Evolutionary conservation across 30 jellyfish, hydroid and myxozoan species (phyloP).

Genomic region (Calvadosia cruxmelitensis): DNA sequence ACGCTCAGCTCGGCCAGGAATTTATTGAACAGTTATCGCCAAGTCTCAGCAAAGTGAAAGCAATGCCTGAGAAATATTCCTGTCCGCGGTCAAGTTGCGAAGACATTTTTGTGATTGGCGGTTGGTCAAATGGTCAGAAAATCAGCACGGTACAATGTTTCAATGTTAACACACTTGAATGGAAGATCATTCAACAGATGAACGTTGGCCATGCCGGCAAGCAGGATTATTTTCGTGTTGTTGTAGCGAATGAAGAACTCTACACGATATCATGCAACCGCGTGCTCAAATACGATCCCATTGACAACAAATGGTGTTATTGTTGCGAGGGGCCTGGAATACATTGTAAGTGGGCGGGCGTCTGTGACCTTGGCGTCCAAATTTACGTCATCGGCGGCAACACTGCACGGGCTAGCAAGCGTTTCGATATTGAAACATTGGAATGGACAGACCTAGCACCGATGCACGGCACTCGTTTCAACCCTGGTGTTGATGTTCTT

Average conservation of each 20-base stretch:
- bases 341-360: slow-evolving; percentile 95
- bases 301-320: slow-evolving; percentile 63
- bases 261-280: slow-evolving; percentile 58
- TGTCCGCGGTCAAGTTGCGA: slow-evolving; percentile 69
- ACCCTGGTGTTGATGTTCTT: slow-evolving; percentile 93
- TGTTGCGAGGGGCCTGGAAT: slow-evolving; percentile 91
- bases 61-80: slow-evolving; percentile 22
- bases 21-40: slow-evolving; percentile 11
- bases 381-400: slow-evolving; percentile 86
- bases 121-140: slow-evolving; percentile 98
- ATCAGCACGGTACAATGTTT: slow-evolving; percentile 90
- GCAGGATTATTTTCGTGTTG: slow-evolving; percentile 84
- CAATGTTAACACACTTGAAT: slow-evolving; percentile 69
- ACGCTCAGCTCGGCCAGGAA: slow-evolving; percentile 41
- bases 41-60: not conserved
- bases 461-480: slow-evolving; percentile 57
- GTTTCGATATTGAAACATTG: slow-evolving; percentile 43
- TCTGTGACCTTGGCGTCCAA: slow-evolving; percentile 57
- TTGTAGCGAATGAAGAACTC: slow-evolving; percentile 72
- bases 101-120: slow-evolving; percentile 89
- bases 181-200: slow-evolving; percentile 80
- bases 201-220: slow-evolving; percentile 57
- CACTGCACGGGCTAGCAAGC: slow-evolving; percentile 53
- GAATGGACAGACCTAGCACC: slow-evolving; percentile 70
- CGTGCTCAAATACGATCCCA: slow-evolving; percentile 74